Conservation (phyloP, 1,140 invertebrate genomes). For the Sycophaga agraensis region DNA sequence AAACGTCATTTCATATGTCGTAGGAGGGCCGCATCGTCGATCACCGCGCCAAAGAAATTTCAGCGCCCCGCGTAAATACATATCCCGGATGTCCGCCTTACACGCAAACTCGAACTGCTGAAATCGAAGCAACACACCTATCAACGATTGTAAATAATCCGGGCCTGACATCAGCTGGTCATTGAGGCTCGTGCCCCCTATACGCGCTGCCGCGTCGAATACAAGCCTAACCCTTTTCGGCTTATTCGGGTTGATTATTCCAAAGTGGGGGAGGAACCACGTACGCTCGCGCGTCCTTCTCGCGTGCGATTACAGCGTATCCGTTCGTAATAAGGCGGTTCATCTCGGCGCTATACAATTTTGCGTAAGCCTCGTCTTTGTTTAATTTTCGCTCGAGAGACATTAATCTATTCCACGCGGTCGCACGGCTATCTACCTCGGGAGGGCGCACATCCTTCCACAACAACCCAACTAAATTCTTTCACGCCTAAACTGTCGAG, state of each 20-base stretch:
- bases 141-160: neutral
- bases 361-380: neutral
- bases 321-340: neutral
- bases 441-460: neutral
- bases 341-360: neutral
- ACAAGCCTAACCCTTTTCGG: neutral
- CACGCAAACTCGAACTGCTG: conserved; percentile 1
- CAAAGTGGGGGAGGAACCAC: neutral
- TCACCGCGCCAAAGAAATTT: neutral
- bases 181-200: neutral
- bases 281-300: too few species aligned
- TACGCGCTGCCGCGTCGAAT: neutral
- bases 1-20: neutral
- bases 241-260: neutral
- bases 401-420: neutral
- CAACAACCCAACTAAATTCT: neutral
- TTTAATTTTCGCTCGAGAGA: neutral
- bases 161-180: neutral
- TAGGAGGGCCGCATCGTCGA: neutral
- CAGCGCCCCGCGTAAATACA: neutral
- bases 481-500: neutral
- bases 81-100: neutral
- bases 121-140: conserved; percentile 11
- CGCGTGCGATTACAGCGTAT: neutral
- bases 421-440: neutral